Conservation (phyloP, 2,113 vertebrate genomes). For the Limnothrissa miodon region DNA sequence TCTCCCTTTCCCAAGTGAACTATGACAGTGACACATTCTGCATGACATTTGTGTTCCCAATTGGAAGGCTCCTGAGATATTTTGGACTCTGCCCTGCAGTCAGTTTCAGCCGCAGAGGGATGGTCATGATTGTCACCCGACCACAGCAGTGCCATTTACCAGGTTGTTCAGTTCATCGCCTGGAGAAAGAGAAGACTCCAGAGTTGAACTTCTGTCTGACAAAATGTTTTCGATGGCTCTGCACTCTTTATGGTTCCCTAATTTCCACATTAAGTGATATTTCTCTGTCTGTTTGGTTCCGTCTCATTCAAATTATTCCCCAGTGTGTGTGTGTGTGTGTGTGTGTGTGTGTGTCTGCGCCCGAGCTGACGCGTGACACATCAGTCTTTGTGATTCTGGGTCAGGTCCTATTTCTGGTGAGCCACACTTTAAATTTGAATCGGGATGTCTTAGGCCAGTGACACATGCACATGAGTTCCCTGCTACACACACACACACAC, state of each 20-base stretch:
- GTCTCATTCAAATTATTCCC: background rate
- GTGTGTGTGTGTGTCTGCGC: too few species aligned
- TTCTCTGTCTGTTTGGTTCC: background rate
- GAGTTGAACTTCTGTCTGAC: background rate
- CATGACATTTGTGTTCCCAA: background rate
- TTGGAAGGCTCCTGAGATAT: background rate
- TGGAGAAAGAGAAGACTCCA: background rate
- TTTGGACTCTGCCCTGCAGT: background rate
- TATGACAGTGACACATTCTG: background rate
- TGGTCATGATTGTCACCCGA: background rate
- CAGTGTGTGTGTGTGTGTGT: too few species aligned
- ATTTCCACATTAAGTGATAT: background rate
- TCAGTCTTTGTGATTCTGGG: background rate
- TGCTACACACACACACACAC: background rate
- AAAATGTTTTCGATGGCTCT: background rate
- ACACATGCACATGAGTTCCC: background rate
- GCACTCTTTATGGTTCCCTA: background rate
- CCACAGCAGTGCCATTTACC: background rate
- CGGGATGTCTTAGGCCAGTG: background rate
- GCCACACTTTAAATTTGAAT: background rate
- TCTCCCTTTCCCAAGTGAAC: background rate
- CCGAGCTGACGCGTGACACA: background rate
- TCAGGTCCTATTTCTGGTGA: background rate
- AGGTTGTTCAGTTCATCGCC: background rate
- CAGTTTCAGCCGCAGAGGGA: background rate